These are phyloP conservation scores for Aphodius sticticus DNA, from an alignment of 2,888 invertebrate genomes.

Conservation along the genomic window DNA sequence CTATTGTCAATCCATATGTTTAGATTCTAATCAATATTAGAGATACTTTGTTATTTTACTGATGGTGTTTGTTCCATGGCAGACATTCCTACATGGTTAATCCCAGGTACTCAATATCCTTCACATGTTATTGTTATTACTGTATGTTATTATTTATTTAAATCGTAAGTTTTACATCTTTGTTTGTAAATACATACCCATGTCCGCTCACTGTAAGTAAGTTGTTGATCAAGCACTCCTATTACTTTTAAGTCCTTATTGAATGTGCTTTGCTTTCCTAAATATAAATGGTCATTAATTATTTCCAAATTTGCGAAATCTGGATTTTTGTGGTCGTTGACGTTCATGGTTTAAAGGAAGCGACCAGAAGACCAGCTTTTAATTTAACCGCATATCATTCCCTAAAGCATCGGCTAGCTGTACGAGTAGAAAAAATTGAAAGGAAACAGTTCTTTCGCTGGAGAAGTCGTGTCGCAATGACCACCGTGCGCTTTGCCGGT, in stretches of 20 bases:
- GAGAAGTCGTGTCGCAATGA: constrained; percentile 4
- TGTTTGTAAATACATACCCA: too few species aligned
- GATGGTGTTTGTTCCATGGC: background rate
- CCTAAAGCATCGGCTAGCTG: constrained; percentile 4
- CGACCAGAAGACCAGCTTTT: background rate
- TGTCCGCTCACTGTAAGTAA: too few species aligned
- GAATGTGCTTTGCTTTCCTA: too few species aligned
- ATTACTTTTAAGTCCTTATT: too few species aligned
- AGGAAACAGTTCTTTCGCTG: background rate
- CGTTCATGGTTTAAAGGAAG: background rate
- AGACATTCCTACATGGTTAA: background rate
- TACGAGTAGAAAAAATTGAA: background rate
- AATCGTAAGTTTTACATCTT: background rate
- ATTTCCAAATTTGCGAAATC: background rate
- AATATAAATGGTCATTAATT: background rate
- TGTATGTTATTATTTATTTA: background rate
- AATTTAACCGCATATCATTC: background rate
- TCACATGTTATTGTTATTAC: background rate
- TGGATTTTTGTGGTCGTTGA: background rate
- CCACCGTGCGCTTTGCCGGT: background rate
- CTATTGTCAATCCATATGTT: too few species aligned
- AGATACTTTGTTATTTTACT: background rate
- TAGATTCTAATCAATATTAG: too few species aligned
- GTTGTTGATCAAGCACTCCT: too few species aligned
- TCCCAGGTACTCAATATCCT: background rate